Evolutionary conservation across 2,888 invertebrate species (phyloP).

Genomic region (Brachyptera risi): DNA sequence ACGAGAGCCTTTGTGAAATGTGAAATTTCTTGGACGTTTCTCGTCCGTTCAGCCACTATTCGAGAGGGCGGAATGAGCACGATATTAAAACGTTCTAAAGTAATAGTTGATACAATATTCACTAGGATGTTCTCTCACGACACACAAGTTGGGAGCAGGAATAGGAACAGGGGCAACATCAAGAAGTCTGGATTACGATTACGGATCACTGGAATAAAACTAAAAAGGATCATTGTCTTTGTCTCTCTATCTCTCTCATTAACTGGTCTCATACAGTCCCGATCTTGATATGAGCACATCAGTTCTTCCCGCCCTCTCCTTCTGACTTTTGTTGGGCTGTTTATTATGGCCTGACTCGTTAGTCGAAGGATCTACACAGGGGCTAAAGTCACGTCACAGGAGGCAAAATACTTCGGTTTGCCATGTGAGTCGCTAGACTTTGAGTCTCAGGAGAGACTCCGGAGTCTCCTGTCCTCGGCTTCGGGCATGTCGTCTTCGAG

Average conservation of each 20-base stretch:
- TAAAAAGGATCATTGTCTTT: conserved; percentile 1
- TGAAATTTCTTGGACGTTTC: conserved; percentile 2
- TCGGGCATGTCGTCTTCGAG: conserved; percentile 23
- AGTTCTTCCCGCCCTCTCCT: too few relatives aligned
- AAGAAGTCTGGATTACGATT: background rate
- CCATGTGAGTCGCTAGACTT: too few relatives aligned
- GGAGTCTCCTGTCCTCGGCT: conserved; percentile 15
- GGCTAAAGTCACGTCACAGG: too few relatives aligned
- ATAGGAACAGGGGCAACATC: background rate
- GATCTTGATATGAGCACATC: too few relatives aligned
- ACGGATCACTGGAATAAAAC: conserved; percentile 4
- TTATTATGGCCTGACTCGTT: too few relatives aligned
- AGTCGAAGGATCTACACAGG: too few relatives aligned
- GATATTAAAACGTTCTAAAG: background rate
- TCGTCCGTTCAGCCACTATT: background rate
- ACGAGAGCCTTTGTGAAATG: background rate
- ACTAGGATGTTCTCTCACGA: conserved; percentile 1
- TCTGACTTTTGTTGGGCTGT: too few relatives aligned
- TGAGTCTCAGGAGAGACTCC: too few relatives aligned
- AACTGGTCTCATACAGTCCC: too few relatives aligned
- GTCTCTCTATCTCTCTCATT: too few relatives aligned
- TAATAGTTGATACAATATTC: conserved; percentile 9
- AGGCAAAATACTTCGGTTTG: too few relatives aligned
- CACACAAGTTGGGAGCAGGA: background rate
- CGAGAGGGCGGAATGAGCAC: conserved; percentile 11